Evolutionary conservation across 2,797 vertebrate species (phyloP).

Genomic region (Perodicticus potto): DNA sequence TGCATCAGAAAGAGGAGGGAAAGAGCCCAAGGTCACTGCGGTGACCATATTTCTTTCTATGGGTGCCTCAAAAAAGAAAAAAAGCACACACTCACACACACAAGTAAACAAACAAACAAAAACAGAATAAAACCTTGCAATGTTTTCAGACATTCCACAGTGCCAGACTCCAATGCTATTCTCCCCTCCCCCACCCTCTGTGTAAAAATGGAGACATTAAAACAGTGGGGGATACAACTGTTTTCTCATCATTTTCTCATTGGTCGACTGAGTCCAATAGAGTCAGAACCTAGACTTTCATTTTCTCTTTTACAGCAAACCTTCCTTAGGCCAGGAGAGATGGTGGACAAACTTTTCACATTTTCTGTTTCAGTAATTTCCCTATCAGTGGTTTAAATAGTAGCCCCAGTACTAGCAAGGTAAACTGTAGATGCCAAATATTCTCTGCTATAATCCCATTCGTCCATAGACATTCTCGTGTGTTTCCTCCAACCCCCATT

Average conservation of each 20-base stretch:
- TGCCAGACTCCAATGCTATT: background rate
- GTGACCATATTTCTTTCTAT: background rate
- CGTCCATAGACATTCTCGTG: fast-evolving
- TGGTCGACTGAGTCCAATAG: background rate
- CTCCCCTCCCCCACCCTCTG: background rate
- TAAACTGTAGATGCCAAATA: background rate
- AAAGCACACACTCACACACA: no score
- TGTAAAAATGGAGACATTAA: background rate
- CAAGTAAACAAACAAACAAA: no score
- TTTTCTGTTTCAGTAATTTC: background rate
- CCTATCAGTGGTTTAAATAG: background rate
- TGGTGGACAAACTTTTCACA: background rate
- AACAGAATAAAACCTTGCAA: background rate
- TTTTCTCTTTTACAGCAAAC: background rate
- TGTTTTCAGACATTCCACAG: background rate
- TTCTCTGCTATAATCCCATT: background rate
- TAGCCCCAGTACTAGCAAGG: background rate
- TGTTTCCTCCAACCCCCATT: background rate
- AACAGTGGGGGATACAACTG: background rate
- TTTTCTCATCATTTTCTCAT: background rate
- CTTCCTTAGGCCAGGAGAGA: background rate
- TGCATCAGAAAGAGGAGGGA: background rate
- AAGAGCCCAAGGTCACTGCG: background rate
- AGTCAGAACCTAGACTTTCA: background rate
- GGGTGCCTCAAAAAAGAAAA: background rate